Percentiles rank a stretch among this genome's conserved stretches.
phyloP scores from a whole-genome alignment of 1,140 invertebrate genomes.

The Drosophila repletoides region DNA sequence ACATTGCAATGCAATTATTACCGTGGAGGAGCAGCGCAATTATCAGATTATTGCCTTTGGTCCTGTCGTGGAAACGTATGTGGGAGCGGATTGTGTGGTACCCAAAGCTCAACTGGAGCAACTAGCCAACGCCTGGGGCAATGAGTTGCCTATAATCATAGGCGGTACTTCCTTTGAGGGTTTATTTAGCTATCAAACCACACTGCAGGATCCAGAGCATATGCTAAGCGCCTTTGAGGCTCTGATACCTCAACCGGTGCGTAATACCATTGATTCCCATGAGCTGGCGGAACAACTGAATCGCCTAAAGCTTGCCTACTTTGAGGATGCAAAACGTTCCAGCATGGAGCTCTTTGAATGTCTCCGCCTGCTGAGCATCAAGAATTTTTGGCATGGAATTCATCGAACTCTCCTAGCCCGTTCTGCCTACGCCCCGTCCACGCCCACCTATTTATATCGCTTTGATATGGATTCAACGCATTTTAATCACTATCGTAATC shows the following conservation, averaged over 20 bases:
- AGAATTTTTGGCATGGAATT: conserved; percentile 81
- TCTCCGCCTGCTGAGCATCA: conserved; percentile 59
- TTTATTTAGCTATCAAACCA: conserved; percentile 58
- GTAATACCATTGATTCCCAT: conserved; percentile 36
- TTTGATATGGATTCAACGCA: conserved; percentile 81
- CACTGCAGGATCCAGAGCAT: conserved; percentile 39
- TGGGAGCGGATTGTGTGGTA: conserved; percentile 69
- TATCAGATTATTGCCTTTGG: conserved; percentile 69
- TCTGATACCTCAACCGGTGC: conserved; percentile 42
- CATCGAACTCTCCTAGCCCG: conserved; percentile 67
- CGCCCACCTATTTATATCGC: conserved; percentile 82
- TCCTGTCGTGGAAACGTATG: conserved; percentile 79
- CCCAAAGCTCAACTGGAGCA: conserved; percentile 67
- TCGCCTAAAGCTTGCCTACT: conserved; percentile 55
- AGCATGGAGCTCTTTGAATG: conserved; percentile 48
- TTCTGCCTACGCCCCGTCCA: conserved; percentile 53
- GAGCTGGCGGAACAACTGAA: conserved; percentile 47
- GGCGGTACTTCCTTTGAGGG: conserved; percentile 82
- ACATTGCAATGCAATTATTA: conserved; percentile 51
- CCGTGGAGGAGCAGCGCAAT: conserved; percentile 49
- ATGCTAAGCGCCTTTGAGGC: conserved; percentile 55
- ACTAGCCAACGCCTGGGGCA: conserved; percentile 72
- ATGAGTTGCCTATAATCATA: conserved; percentile 81
- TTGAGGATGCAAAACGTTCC: conserved; percentile 36
- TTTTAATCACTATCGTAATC: conserved; percentile 66